Evolutionary conservation across 2,888 invertebrate species (phyloP), one percentile per base, ranked within the genome.

Genomic region (Autographa gamma): DNA sequence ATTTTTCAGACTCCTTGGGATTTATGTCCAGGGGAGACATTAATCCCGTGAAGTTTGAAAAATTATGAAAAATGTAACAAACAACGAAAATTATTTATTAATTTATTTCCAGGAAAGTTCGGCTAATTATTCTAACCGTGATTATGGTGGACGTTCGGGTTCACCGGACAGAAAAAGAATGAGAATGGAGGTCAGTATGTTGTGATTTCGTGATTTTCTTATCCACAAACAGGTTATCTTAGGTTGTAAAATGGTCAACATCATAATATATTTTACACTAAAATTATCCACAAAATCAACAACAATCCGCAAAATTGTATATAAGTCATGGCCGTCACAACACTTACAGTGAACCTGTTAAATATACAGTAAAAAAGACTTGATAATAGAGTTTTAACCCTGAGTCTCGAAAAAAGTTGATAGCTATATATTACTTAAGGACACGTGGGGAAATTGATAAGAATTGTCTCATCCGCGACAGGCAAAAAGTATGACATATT

Each of bases 111-210:
- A 96, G 96, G 96, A 96, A 78, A 88, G 89, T 79, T 92, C 95
- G 74, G 93, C 94, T 83, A 94, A 93, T 80, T 96, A 96, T 88
- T 94, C 96, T 65, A 94, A 91, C 79, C 93, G 96, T 76, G 96
- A 96, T 71, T 96, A 96, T 89, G 95, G 95, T 80, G 92, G 94
- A 74, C 93, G 96, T 76, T 94, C 96, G 77, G 95, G 96, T 76
- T 97, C 97, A 66, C 97, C 97, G 61, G 97, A 97, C 62, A 94
- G 97, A 70, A 97, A 97, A 90, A 93, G 97, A 89, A 95, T 96
- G 92, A 96, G 97, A 86, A 93, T 96, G 82, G 97, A 97, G 96
- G 97, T 97, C 84, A 92, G 94, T 94, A 86, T 80, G 64, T 69
- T 70, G 65, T 66, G 63, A 60, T 71, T 69, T 48, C 66, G 79